Evolutionary conservation across 2,113 vertebrate species (phyloP), one percentile per base, ranked within the genome.

Genomic region (Illadopsis cleaveri): DNA sequence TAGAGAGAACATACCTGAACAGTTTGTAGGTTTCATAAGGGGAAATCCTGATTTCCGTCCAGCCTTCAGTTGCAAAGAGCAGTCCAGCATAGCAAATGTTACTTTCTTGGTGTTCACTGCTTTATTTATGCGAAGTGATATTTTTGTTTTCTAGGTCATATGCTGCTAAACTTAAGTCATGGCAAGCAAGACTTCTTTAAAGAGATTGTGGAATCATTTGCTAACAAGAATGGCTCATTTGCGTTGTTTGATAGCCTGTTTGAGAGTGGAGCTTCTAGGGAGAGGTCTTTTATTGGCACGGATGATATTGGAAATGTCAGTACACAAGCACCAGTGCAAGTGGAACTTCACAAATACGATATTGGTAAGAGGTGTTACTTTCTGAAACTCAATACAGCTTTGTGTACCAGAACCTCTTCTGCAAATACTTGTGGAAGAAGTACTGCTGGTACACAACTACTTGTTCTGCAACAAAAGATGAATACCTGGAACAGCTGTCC

Each of bases 151-250:
- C 82, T 95, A 98, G 98, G 99, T 42, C 99, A 99, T 93, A 99
- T 99, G 99, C 94, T 99, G 95, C 94, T 99, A 81, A 99, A 99
- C 75, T 97, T 99, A 93, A 98, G 98, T 94, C 93, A 89, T 31
- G 98, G 99, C 82, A 96, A 98, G 35, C 96, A 98, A 54, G 97
- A 98, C 64, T 98, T 99, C 95, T 98, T 99, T 83, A 98, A 98
- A 95, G 98, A 99, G 84, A 97, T 99, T 84, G 98, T 99, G 71
- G 99, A 99, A 90, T 98, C 98, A 19, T 99, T 99, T 96, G 99
- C 99, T 54, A 99, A 99, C 94, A 97, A 98, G 65, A 98, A 96
- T 15, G 99, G 99, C 45, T 99, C 98, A 27, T 98, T 97, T 82
- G 94, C 97, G 4, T 95, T 99, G 70, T 98, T 99, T 79, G 98